Evolutionary conservation across 2,888 invertebrate genomes (phyloP), one percentile per base, ranked within the genome.

Genomic region (Nephrotoma flavescens): DNA sequence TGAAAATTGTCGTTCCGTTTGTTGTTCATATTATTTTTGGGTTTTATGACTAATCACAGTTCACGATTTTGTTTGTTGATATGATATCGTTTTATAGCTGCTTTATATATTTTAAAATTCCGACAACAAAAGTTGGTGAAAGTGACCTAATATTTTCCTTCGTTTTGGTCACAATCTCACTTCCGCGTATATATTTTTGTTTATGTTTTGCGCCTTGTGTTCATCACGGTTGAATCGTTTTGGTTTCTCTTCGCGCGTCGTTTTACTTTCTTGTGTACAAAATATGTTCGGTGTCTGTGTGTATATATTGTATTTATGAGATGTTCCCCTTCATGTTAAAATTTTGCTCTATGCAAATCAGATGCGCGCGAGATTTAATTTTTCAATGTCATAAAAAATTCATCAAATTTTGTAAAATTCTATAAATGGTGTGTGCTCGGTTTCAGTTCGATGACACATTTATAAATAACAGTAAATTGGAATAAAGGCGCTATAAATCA

Each of bases 111-210:
- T 42, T 84, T 84, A 42, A 71, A 42, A 84, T 84, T 84, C 42
- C 42, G 45, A 85, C 19, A 85, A 19, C 42, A 45, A 85, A 19
- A 85, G 5, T 44, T 85, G 85, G 85, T 44, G 85, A 85, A 85
- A 85, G 85, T 85, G 85, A 85, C 85, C 85, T 85, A 85, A 85
- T 44, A 85, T 19, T 85, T 85, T 44, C 19, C 44, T 44, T 44
- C 42, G n/a, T 84, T 84, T 84, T 84, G 84, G 84, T 84, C 42
- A 84, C 84, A 84, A 44, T 85, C 42, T 85, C 19, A 85, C 85
- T 85, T 85, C 85, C 85, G 85, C 19, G 45, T 85, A 44, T 71
- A 71, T 31, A 31, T 44, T n/a, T 85, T 15, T 85, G 85, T 85
- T 85, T 42, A 31, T 85, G 15, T 42, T 85, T 84, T 84, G 42